Evolutionary conservation across 2,797 vertebrate genomes (phyloP).

Genomic region (Peromyscus melanophrys): DNA sequence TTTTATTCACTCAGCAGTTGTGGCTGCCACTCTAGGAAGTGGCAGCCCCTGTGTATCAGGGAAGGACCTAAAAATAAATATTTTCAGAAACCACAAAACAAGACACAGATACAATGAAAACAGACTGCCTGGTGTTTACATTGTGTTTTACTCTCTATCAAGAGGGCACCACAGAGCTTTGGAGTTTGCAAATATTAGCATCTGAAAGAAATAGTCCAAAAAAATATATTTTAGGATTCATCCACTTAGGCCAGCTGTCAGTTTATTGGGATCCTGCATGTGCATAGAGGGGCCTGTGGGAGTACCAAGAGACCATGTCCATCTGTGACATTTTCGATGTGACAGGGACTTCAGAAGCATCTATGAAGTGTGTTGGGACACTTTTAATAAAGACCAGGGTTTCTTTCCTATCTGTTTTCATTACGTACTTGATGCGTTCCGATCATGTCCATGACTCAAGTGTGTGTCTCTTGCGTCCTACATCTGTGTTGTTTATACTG

Average conservation of each 20-base stretch:
- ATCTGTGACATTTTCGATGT: background rate
- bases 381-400: background rate
- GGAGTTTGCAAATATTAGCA: constrained; percentile 58
- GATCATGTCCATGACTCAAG: background rate
- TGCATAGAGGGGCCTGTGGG: background rate
- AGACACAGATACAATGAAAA: background rate
- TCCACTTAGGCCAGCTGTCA: background rate
- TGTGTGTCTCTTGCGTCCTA: background rate
- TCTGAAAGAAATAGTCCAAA: constrained; percentile 70
- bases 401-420: constrained; percentile 6
- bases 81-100: constrained; percentile 60
- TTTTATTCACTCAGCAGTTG: constrained; percentile 46
- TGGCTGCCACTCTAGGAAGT: constrained; percentile 27
- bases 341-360: background rate
- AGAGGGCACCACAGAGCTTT: constrained; percentile 51
- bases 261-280: background rate
- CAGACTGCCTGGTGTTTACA: constrained; percentile 39
- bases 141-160: constrained; percentile 40
- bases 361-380: background rate
- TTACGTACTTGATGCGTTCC: background rate
- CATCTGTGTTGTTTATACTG: background rate
- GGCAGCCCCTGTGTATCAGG: constrained; percentile 28
- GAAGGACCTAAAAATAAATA: constrained; percentile 65
- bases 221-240: constrained; percentile 37
- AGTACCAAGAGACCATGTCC: background rate